Base-by-base conservation (phyloP, 2,888 invertebrate genomes). In the Punctoribates punctum region DNA sequence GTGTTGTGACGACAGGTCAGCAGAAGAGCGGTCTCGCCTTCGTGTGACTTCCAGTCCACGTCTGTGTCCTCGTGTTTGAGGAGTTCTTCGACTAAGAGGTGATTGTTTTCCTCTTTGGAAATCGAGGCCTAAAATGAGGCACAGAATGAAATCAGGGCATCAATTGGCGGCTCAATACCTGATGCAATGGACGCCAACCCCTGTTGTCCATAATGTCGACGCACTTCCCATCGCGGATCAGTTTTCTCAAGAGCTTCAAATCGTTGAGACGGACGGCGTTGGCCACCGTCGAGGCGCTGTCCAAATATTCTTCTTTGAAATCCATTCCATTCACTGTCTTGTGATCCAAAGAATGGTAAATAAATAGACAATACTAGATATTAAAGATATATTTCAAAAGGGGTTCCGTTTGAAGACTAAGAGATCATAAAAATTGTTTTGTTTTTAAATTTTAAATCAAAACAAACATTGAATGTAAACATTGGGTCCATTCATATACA, bases 101-200 rank as follows among this genome's bases (percentile, higher is more conserved):
- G 73, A 77, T 82, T 82, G 5, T 82, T 81, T 6, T 81, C 76
- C 75, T 79, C 75, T 73, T 78, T 80, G 13, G 83, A 83, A 17
- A 72, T 72, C 11, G 48, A 4, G 2, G 72, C 72, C 72, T 72
- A 72, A 46, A 25, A 25, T 17, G 6, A 48, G 3, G 46, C 46
- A 46, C 38, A 57, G 15, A 65, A 17, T 13, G 11, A 27, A 4
- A 65, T n/a, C 4, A 6, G 2, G 1, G 13, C 5, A 23, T 23
- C 20, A 4, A 27, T 62, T 65, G 4, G 23, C 17, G 34, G 8
- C 15, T 9, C n/a, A 67, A n/a, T 23, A 84, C 84, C 77, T 84
- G 84, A 80, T 84, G 84, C 13, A 83, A 73, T n/a, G 84, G 82
- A 48, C 81, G 80, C 84, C 84, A 85, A 0, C 85, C 84, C 74